These are phyloP conservation scores for Chloroclysta siterata DNA, from an alignment of 2,888 invertebrate species.

Conservation along the genomic window DNA sequence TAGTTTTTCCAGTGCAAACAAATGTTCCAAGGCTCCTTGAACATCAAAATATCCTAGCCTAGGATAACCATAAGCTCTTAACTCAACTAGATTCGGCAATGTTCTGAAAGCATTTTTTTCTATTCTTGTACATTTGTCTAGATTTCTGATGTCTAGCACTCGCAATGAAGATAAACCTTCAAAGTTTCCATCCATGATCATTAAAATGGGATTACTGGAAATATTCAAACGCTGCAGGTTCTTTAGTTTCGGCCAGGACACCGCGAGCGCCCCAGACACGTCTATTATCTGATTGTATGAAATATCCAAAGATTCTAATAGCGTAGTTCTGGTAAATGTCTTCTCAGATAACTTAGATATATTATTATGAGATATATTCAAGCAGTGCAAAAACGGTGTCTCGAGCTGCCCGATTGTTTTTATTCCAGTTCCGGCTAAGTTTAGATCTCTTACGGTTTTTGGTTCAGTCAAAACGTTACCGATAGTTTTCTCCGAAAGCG, in stretches of 20 bases:
- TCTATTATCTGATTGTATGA: constrained; percentile 88
- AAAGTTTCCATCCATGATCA: constrained; percentile 91
- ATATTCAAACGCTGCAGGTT: constrained; percentile 91
- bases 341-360: constrained; percentile 87
- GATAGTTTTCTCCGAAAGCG: constrained; percentile 89
- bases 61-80: constrained; percentile 91
- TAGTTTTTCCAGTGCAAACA: constrained; percentile 89
- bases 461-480: constrained; percentile 93
- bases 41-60: constrained; percentile 93
- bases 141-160: constrained; percentile 87
- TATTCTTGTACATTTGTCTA: constrained; percentile 89
- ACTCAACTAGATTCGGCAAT: constrained; percentile 87
- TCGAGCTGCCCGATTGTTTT: constrained; percentile 88
- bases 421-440: constrained; percentile 92
- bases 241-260: constrained; percentile 88
- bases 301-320: constrained; percentile 91
- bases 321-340: constrained; percentile 91
- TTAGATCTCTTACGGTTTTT: constrained; percentile 92
- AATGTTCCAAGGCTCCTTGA: constrained; percentile 91
- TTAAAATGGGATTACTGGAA: constrained; percentile 92
- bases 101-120: constrained; percentile 92
- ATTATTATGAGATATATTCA: constrained; percentile 92
- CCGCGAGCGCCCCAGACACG: constrained; percentile 85
- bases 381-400: constrained; percentile 91
- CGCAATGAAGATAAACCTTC: constrained; percentile 88